Base-by-base conservation (phyloP, 2,113 vertebrate species). In the Tenebrosternarchus preto region DNA sequence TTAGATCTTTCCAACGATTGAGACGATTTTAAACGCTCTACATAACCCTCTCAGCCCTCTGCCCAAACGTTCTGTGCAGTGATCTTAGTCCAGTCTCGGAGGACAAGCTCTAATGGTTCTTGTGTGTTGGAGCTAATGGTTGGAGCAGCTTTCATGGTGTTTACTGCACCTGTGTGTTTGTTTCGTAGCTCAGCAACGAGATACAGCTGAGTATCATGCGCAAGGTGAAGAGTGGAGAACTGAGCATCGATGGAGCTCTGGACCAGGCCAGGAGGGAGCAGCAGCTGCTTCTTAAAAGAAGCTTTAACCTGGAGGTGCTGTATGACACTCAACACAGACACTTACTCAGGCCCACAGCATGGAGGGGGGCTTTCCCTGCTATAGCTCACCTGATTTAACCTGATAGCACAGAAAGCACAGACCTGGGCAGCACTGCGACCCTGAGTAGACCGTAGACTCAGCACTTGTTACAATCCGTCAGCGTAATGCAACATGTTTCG, bases 221-320 rank as follows among this genome's bases (percentile, higher is more conserved):
- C 31, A 92, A 84, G 88, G 92, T 95, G 78, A 96, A 93, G 90
- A 94, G 81, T 0, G 93, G 94, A 61, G 91, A 93, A 83, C 66
- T 92, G 81, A 92, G 91, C 74, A 90, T 94, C 2, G 92, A 94
- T 0, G 94, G 90, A 7, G 94, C 92, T 53, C 89, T 95, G 76
- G 77, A 82, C 55, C 79, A 92, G 88, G 94, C 93, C 59, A 89
- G 86, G 82, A 90, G 77, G 73, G 88, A 88, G 9, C 60, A 53
- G 12, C 27, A 72, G 19, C 43, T 68, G 8, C 43, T 78, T 25
- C 61, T 77, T 15, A 74, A 79, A 11, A 76, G 15, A 27, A 79
- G 17, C 59, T 67, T 55, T 11, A 24, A 64, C 22, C 29, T 43
- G 16, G 79, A 84, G 83, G 83, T 84, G 31, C 5, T 63, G 22